Conservation (phyloP, 1,140 invertebrate genomes). For the Calycopis cecrops region DNA sequence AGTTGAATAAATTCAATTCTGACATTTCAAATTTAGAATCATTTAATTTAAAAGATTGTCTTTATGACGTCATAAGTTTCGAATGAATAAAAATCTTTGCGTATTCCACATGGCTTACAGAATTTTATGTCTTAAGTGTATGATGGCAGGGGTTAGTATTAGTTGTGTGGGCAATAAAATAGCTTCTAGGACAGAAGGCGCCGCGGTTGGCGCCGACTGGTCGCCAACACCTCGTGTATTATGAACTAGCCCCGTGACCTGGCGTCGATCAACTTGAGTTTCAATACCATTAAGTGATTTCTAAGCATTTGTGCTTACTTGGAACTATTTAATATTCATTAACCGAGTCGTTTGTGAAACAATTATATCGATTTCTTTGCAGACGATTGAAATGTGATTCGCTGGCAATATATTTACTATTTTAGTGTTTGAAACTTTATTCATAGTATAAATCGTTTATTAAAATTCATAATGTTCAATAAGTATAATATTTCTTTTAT, state of each 20-base stretch:
- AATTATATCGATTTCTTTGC: constrained; percentile 5
- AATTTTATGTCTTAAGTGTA: constrained; percentile 16
- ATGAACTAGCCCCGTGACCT: constrained; percentile 70
- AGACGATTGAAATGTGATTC: too few species aligned
- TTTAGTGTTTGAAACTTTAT: too few species aligned
- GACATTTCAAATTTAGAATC: background rate
- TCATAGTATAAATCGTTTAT: too few species aligned
- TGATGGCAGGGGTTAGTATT: constrained; percentile 28
- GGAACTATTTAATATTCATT: constrained; percentile 40
- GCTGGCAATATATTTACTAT: too few species aligned
- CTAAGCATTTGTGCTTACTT: constrained; percentile 46
- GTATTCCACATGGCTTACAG: background rate
- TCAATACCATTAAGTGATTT: constrained; percentile 53
- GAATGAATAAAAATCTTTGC: constrained; percentile 10
- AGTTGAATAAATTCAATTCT: too few species aligned
- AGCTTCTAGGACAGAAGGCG: constrained; percentile 65
- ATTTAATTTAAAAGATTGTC: background rate
- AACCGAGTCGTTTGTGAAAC: background rate
- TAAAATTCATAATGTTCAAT: too few species aligned
- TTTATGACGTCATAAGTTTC: constrained; percentile 10
- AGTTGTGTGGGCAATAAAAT: constrained; percentile 23
- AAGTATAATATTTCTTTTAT: too few species aligned
- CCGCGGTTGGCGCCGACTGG: constrained; percentile 64
- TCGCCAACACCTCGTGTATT: constrained; percentile 70
- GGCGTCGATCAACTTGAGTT: constrained; percentile 67